Evolutionary conservation across 1,140 invertebrate species (phyloP).

Genomic region (Saccostrea glomerata): DNA sequence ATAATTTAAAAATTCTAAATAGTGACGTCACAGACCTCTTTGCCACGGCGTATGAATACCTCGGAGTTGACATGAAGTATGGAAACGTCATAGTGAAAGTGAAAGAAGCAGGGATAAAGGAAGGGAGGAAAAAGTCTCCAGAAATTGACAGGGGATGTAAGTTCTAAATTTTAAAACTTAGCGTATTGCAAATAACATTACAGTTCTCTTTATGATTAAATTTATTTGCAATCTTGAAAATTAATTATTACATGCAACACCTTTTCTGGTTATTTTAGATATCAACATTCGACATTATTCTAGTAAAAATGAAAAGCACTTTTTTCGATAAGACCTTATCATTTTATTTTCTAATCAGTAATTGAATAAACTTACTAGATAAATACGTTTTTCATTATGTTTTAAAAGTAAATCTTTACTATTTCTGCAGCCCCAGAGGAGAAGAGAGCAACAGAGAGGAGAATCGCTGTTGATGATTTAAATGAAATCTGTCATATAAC

Average conservation of each 20-base stretch:
- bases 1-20: background rate
- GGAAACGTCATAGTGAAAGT: slow-evolving; percentile 14
- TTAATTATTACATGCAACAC: too few relatives aligned
- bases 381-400: too few relatives aligned
- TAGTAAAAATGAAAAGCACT: too few relatives aligned
- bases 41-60: background rate
- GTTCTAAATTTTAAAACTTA: background rate
- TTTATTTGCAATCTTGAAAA: too few relatives aligned
- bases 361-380: too few relatives aligned
- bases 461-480: background rate
- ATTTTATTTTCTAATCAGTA: too few relatives aligned
- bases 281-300: too few relatives aligned
- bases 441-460: background rate
- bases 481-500: slow-evolving; percentile 5
- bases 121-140: background rate
- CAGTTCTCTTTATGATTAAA: too few relatives aligned
- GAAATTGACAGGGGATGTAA: background rate
- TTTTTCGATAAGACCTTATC: too few relatives aligned
- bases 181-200: too few relatives aligned
- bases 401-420: background rate
- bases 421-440: background rate
- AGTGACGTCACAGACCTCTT: background rate
- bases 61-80: slow-evolving; percentile 19
- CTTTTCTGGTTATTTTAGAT: too few relatives aligned
- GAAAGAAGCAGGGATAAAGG: background rate